Base-by-base conservation (phyloP, 1,140 invertebrate species). In the Trachelipus rathkii region DNA sequence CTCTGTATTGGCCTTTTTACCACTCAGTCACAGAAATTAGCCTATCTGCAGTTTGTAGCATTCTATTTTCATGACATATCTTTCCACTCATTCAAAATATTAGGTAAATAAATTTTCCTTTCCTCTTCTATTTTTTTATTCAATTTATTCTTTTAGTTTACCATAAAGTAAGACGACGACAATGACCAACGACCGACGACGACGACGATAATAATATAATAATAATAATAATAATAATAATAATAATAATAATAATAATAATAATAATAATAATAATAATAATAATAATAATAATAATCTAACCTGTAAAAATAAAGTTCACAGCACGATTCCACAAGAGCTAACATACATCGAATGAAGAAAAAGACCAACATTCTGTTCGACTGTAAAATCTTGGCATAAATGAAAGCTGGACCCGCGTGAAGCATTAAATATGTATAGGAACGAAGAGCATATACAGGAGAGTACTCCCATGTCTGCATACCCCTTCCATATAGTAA, bases 391-490 rank as follows among this genome's bases (percentile, higher is more conserved):
- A 95, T 72, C 76, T 88, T 88, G 53, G 90, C 88, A 82, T 94
- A 92, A 9, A 97, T 85, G 85, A 91, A 86, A 6, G 91, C 92
- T 71, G 95, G 95, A 19, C 95, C 87, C n/a, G 92, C 91, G 87
- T 97, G 93, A 53, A 96, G 84, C 85, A 95, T 88, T 10, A 98
- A 84, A 82, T 97, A 97, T 66, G 92, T 91, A 85, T 98, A 98
- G 0, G 95, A 99, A 71, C 98, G 88, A 67, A 99, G 89, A 0
- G 95, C 95, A 87, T 93, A 99, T 77, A 89, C 86, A 19, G 97
- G 96, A 83, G 95, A 97, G 85, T 99, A 99, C 86, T 99, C 98
- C 98, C 97, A 99, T 70, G 98, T 99, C 87, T 99, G 97, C 81
- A 99, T 90, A 10, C 97, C 96, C 84, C 88, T 91, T 15, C 92